These are phyloP conservation scores for Eptesicus fuscus DNA, from an alignment of 2,113 vertebrate species.

Conservation along the genomic window DNA sequence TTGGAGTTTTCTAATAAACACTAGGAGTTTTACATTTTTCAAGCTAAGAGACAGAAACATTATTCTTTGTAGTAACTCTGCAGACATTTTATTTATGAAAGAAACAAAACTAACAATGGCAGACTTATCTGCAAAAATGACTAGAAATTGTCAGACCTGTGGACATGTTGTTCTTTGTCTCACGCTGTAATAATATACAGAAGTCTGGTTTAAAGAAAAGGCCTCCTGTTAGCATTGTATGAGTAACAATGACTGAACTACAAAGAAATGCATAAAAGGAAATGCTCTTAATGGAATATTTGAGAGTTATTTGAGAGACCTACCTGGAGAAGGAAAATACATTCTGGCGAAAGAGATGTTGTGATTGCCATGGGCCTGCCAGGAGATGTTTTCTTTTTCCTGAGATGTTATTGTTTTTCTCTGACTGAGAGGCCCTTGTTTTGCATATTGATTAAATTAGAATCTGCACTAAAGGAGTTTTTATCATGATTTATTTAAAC, in stretches of 20 bases:
- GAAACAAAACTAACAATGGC: conserved; percentile 37
- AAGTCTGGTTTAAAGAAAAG: conserved; percentile 47
- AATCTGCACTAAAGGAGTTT: conserved; percentile 9
- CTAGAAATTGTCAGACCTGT: conserved; percentile 1
- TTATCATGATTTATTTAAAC: conserved; percentile 47
- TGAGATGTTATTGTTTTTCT: conserved; percentile 49
- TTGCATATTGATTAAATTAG: conserved; percentile 53
- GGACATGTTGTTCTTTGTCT: conserved; percentile 49
- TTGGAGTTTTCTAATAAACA: conserved; percentile 42
- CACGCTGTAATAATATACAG: conserved; percentile 39
- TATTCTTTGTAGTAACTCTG: conserved; percentile 29
- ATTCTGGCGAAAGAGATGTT: not conserved
- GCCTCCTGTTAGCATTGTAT: conserved; percentile 21
- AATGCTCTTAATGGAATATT: not conserved
- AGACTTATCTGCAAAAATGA: not conserved
- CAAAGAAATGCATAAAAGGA: not conserved
- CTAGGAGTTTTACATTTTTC: conserved; percentile 14
- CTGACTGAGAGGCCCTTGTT: not conserved
- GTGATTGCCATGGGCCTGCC: not conserved
- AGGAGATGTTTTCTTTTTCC: conserved; percentile 31
- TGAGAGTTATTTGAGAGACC: not conserved
- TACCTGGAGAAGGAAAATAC: conserved; percentile 14
- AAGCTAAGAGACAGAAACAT: conserved; percentile 10
- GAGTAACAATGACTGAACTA: conserved; percentile 32
- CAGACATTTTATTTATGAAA: conserved; percentile 43